Evolutionary conservation across 2,113 vertebrate genomes (phyloP).

Genomic region (Conger conger): DNA sequence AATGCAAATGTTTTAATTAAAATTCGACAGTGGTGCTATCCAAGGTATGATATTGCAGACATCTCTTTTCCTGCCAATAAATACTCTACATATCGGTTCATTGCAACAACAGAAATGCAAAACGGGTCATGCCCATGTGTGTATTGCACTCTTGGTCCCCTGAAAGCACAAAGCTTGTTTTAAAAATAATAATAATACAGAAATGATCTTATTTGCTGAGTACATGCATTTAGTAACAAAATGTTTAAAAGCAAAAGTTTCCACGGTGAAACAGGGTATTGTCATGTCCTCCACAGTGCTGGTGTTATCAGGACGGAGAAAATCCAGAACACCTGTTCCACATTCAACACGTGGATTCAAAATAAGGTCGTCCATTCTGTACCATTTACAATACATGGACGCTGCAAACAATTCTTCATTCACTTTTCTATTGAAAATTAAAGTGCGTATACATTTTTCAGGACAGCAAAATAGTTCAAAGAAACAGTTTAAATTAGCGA

Average conservation of each 20-base stretch:
- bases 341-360: neutral
- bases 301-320: no score
- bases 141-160: slow-evolving; percentile 4
- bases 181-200: neutral
- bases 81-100: slow-evolving; percentile 3
- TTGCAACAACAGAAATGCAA: neutral
- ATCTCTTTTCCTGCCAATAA: slow-evolving; percentile 35
- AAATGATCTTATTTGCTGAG: neutral
- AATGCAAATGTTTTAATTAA: slow-evolving; percentile 40
- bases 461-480: neutral
- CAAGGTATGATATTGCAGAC: slow-evolving; percentile 40
- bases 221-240: neutral
- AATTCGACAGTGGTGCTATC: slow-evolving; percentile 36
- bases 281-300: neutral
- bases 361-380: neutral
- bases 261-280: neutral
- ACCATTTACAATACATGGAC: neutral
- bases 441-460: neutral
- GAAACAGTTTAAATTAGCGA: neutral
- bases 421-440: neutral
- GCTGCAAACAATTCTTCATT: neutral
- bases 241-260: neutral
- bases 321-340: neutral
- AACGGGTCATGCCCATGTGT: slow-evolving; percentile 24
- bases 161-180: neutral